phyloP scores from a whole-genome alignment of 2,113 vertebrate species.

The Hiodon tergisus region DNA sequence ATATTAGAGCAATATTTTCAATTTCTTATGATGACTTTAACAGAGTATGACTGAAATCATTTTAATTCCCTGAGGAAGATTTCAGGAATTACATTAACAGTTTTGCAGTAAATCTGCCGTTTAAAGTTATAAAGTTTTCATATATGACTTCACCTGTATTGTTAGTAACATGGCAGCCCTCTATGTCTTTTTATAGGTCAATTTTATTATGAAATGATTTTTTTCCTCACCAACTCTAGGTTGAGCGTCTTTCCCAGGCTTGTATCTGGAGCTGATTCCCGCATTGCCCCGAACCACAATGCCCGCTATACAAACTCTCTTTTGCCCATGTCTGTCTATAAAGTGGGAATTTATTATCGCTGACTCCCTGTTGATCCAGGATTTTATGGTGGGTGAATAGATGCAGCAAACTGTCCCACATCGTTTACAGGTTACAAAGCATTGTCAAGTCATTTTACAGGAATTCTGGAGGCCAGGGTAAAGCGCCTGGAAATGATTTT shows the following conservation, averaged over 20 bases:
- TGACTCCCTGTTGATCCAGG: not conserved
- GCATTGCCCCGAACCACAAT: too few species aligned
- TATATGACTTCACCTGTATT: too few species aligned
- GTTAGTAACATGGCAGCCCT: too few species aligned
- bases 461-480: not conserved
- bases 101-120: not conserved
- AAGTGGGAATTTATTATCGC: not conserved
- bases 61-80: too few species aligned
- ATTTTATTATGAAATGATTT: too few species aligned
- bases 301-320: too few species aligned
- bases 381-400: not conserved
- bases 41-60: too few species aligned
- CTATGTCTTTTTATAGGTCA: too few species aligned
- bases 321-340: not conserved
- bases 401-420: not conserved
- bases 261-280: too few species aligned
- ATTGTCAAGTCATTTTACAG: not conserved
- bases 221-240: too few species aligned
- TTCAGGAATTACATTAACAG: not conserved
- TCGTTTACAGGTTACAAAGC: not conserved
- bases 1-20: too few species aligned
- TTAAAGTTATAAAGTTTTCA: not conserved
- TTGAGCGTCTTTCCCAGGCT: too few species aligned
- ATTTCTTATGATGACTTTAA: not conserved
- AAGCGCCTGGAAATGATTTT: not conserved